Evolutionary conservation across 2,113 vertebrate genomes (phyloP), one percentile per base, ranked within the genome.

Genomic region (Corvus hawaiiensis): DNA sequence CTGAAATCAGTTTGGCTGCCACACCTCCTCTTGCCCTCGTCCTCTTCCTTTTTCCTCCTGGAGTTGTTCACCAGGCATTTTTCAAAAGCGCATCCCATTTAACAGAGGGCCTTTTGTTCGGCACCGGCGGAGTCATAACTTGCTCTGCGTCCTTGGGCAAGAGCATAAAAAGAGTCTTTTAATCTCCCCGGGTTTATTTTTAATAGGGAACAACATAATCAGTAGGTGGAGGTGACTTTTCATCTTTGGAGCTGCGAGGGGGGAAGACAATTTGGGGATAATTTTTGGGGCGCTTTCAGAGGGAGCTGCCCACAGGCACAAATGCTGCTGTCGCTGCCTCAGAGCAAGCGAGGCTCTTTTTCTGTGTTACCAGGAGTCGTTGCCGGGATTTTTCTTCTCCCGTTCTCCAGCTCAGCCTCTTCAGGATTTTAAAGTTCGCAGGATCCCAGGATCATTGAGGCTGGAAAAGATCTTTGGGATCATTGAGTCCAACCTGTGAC

Each of bases 81-180:
- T 51, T 33, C 67, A 64, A 16, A 2, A 13, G 62, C 72, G 2
- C 12, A 4, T 27, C 55, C 63, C 76, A 0, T 19, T 6, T 1
- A 62, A 94, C 91, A 94, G 73, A 87, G 77, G 18, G 48, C 61
- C 87, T 71, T 93, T 94, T 93, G 89, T 96, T 46, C 14, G 27
- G 41, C 62, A 22, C 81, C 21, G 8, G 16, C 5, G 32, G 52
- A 43, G 14, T 67, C 66, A 7, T 3, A 24, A 87, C 92, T 93
- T 75, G 81, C 43, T 1, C 55, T 3, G 59, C 5, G 0, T 90
- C 91, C 91, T 80, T 81, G 96, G 84, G 93, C 89, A 39, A 74
- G 87, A 81, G 44, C 73, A 17, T 63, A 8, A 78, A 58, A 86
- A 67, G 67, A 52, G 6, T 1, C 58, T 89, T 76, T 93, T 85